Base-by-base conservation (phyloP, 1,140 invertebrate species). In the Lanistes nyassanus region DNA sequence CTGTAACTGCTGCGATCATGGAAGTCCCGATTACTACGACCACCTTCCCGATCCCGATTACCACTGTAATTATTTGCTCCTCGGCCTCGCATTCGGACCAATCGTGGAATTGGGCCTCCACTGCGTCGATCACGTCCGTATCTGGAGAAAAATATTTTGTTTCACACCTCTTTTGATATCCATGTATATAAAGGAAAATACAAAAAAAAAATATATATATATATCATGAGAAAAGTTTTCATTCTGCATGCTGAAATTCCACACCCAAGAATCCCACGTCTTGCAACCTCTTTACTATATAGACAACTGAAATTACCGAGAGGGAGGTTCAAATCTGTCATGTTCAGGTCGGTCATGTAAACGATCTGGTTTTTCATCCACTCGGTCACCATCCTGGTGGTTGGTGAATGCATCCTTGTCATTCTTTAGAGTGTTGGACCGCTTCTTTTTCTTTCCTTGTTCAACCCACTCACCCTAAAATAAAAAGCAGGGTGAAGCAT, bases 401-500 rank as follows among this genome's bases (percentile, higher is more conserved):
- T 47, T 69, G n/a, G 75, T 37, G 21, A 77, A 78, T 69, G 77
- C 36, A 66, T 84, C 80, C 47, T 68, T 71, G 39, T 75, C 67
- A 19, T 77, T 60, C 16, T 74, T 62, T 21, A 76, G 66, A 56
- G 81, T 77, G 62, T 81, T 78, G 39, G 76, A 78, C 51, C 80
- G 80, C 77, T 88, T 97, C 90, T 95, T 95, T 90, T 96, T 96
- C 89, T 96, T 96, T 36, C 94, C 91, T 31, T 92, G 92, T 69
- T 92, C 94, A 83, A 93, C 92, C 94, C 94, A 95, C 88, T 93
- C 93, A 83, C 92, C 92, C 93, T 94, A n/a, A 53, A 31, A 69
- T 23, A 53, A 26, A 29, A 69, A 68, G 16, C 34, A 66, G 23
- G n/a, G 9, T 37, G 42, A 64, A 34, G 21, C n/a, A 5, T 34